Evolutionary conservation across 2,797 vertebrate genomes (phyloP).

Genomic region (Phoxinus dragarum): DNA sequence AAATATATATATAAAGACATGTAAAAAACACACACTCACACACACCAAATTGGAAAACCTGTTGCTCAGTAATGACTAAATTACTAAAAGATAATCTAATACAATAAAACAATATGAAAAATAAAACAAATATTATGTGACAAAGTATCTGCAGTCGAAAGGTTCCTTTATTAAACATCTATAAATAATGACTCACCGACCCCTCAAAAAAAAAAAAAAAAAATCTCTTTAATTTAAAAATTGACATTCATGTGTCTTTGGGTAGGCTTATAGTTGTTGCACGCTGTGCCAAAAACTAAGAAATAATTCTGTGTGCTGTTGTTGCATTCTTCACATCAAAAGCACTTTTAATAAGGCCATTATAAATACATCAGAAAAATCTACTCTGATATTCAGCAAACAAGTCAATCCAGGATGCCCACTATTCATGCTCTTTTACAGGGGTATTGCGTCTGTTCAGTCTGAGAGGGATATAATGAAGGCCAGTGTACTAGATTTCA

Average conservation of each 20-base stretch:
- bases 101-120: background rate
- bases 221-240: constrained; percentile 62
- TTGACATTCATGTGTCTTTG: constrained; percentile 62
- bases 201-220: constrained; percentile 50
- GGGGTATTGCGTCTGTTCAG: constrained; percentile 69
- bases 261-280: constrained; percentile 56
- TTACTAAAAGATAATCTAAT: background rate
- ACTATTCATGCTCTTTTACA: constrained; percentile 79
- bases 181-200: background rate
- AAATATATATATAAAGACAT: background rate
- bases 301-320: constrained; percentile 71
- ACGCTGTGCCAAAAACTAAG: constrained; percentile 67
- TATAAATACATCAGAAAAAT: constrained; percentile 85
- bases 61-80: background rate
- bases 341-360: constrained; percentile 82
- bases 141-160: background rate
- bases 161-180: background rate
- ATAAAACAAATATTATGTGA: background rate
- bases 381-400: constrained; percentile 83
- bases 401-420: constrained; percentile 85
- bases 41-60: background rate
- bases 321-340: constrained; percentile 83
- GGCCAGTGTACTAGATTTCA: constrained; percentile 68
- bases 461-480: constrained; percentile 76
- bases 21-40: no score